Evolutionary conservation across 2,797 vertebrate genomes (phyloP), one percentile per base, ranked within the genome.

Genomic region (Poeciliopsis paucimaculata): DNA sequence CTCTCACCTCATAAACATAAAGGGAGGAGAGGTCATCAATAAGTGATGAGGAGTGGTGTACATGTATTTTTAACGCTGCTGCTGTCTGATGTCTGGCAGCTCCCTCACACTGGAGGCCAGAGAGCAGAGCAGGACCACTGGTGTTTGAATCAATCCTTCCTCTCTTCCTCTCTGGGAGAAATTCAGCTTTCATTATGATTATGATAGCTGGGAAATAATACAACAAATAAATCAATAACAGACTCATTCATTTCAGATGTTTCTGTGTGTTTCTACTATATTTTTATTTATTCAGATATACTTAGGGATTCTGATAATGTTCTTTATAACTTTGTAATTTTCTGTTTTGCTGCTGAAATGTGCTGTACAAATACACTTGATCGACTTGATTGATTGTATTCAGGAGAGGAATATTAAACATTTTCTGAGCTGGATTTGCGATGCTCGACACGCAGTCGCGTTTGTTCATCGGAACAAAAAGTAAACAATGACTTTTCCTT

Each of bases 11-110:
- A 95, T 96, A 93, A 95, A 95, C 95, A 96, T 96, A 96, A 95
- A 95, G 95, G 93, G 90, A 94, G 91, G 93, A 91, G 91, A 94
- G 86, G 81, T 84, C 79, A 94, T 96, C 93, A 95, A 96, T 96
- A 96, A 96, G 93, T 94, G 90, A 96, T 95, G 95, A 96, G 95
- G 92, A 89, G 90, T 92, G 95, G 94, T 94, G 92, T 94, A 94
- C 95, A 96, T 96, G 95, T 95, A 96, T 96, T 96, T 96, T 96
- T 95, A 96, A 96, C 92, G 73, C 89, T 83, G 84, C 88, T 84
- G 89, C 88, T 78, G 90, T 95, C 94, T 96, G 95, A 96, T 96
- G 96, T 94, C 91, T 95, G 94, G 91, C 92, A 93, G 94, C 89
- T 88, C 92, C 87, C 91, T 93, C 89, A 77, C 89, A 85, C 81